Evolutionary conservation across 2,888 invertebrate genomes (phyloP), one percentile per base, ranked within the genome.

Genomic region (Drosophila greeni): DNA sequence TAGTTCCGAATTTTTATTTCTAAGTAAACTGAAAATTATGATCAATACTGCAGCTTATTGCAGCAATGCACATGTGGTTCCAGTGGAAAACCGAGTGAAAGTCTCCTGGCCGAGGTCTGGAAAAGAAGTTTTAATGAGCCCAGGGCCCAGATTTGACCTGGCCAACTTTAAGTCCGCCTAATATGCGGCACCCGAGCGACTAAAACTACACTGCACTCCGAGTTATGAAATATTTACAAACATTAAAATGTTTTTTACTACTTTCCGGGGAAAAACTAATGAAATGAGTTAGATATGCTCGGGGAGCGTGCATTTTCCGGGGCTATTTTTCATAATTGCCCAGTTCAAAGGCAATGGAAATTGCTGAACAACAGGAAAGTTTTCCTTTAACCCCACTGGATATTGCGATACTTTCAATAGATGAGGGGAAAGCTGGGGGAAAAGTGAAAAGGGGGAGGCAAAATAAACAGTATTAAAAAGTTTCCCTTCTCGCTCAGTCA

Each of bases 231-330:
- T 75, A 81, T 81, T 67, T 67, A 84, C 66, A 2, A 77, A 78
- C 81, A 85, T 81, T 83, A 83, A 83, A 82, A 85, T 85, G 84
- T 77, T 84, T 74, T 80, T 75, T 72, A 72, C 71, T 73, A 66
- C 78, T 71, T 78, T 74, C 61, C 12, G 24, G 34, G 55, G 43
- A 43, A 57, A 29, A 47, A 66, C 79, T 82, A 79, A 84, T 80
- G 84, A 82, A 80, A 82, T 82, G 83, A 80, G 82, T 80, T 84
- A 84, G 84, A 74, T 74, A 82, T 80, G 84, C 67, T 65, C 64
- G 34, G 79, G 78, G 78, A 82, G 70, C 68, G 61, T 65, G 65
- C 67, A 51, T 51, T 53, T 70, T 56, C 37, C 62, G 8, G 11
- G 16, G 52, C 62, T 16, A 62, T 62, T 62, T 62, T 62, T 70